Evolutionary conservation across 2,888 invertebrate genomes (phyloP).

Genomic region (Synanthedon vespiformis): DNA sequence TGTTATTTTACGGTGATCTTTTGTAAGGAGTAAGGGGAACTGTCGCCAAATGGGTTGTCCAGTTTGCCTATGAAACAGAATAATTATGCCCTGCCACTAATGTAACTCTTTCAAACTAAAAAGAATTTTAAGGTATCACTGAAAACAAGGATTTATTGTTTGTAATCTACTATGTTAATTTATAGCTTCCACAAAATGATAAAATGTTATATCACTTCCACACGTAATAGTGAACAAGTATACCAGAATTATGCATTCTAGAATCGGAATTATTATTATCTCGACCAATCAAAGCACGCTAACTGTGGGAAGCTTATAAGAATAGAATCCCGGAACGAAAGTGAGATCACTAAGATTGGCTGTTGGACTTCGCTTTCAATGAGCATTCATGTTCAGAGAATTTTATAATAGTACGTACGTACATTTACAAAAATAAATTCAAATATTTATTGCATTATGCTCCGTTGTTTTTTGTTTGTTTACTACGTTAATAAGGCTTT

Average conservation of each 20-base stretch:
- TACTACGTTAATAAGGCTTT: too few relatives aligned
- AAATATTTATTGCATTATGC: too few relatives aligned
- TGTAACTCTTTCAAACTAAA: too few relatives aligned
- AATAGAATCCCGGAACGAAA: slow-evolving; percentile 52
- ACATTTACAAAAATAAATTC: too few relatives aligned
- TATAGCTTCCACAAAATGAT: background rate
- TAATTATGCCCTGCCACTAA: too few relatives aligned
- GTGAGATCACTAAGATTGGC: slow-evolving; percentile 29
- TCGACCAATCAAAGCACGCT: slow-evolving; percentile 28
- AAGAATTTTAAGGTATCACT: too few relatives aligned
- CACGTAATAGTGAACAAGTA: background rate
- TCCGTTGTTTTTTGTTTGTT: too few relatives aligned
- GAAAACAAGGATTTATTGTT: too few relatives aligned
- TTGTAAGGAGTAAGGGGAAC: too few relatives aligned
- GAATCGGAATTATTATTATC: slow-evolving; percentile 18
- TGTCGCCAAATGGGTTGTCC: too few relatives aligned
- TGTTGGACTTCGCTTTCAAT: slow-evolving; percentile 5
- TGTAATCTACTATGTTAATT: background rate
- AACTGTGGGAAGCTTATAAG: slow-evolving; percentile 48
- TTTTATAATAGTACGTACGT: background rate
- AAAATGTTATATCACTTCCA: background rate
- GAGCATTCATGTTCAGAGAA: background rate
- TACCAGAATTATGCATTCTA: slow-evolving; percentile 7
- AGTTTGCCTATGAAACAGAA: too few relatives aligned
- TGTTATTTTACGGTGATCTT: too few relatives aligned